These are phyloP conservation scores for Megalops cyprinoides DNA, from an alignment of 2,797 vertebrate genomes.

Conservation along the genomic window DNA sequence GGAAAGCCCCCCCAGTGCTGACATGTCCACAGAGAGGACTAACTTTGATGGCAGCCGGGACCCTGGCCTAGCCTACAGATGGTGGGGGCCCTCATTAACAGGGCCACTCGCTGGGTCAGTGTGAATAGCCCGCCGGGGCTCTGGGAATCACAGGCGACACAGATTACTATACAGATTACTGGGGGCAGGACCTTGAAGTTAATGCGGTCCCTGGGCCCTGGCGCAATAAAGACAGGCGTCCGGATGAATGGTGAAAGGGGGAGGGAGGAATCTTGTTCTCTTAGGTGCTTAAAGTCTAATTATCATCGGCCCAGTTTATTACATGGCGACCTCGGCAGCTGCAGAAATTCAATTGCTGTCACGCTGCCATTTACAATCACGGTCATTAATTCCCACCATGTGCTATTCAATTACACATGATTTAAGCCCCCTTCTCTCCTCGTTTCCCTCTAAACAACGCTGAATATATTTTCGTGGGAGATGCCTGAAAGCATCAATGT, in stretches of 20 bases:
- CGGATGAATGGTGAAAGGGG: neutral
- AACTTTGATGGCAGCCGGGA: conserved; percentile 23
- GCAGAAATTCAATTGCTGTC: conserved; percentile 27
- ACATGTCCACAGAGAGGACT: conserved; percentile 21
- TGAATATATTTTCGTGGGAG: neutral
- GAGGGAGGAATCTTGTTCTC: conserved; percentile 21
- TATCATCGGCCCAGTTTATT: conserved; percentile 27
- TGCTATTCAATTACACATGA: conserved; percentile 22
- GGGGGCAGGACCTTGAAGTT: conserved; percentile 29
- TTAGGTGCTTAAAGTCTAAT: conserved; percentile 35
- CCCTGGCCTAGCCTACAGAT: conserved; percentile 22
- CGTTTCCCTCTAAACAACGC: conserved; percentile 17
- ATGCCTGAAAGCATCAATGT: neutral
- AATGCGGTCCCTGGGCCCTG: conserved; percentile 27
- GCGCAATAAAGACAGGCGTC: conserved; percentile 30
- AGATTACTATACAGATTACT: conserved; percentile 30
- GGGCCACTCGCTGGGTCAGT: conserved; percentile 30
- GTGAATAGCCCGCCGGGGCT: conserved; percentile 32
- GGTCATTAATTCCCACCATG: conserved; percentile 21
- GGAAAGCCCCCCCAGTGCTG: neutral
- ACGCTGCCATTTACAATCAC: conserved; percentile 28
- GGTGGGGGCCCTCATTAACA: conserved; percentile 27
- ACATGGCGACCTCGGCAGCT: conserved; percentile 20
- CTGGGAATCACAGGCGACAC: conserved; percentile 18
- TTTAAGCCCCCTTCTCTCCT: conserved; percentile 1